A percentile compares a stretch with the other conserved stretches of the same genome.
Evolutionary conservation across 2,797 vertebrate species (phyloP).

Genomic region (Sebastes dallii): DNA sequence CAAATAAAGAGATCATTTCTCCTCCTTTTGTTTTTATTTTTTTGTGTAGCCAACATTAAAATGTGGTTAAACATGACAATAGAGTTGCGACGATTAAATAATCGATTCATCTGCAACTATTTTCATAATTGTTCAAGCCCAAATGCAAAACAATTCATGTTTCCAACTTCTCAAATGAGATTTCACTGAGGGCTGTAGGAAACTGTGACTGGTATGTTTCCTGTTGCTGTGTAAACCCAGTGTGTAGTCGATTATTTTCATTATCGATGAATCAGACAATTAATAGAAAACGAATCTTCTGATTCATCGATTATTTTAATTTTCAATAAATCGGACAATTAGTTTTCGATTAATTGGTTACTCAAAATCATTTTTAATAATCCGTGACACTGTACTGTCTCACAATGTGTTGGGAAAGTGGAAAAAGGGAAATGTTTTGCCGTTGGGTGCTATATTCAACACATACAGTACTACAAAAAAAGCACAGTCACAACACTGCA

Average conservation of each 20-base stretch:
- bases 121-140: background rate
- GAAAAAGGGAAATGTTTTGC: background rate
- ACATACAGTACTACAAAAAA: background rate
- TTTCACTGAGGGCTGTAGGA: background rate
- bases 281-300: rapidly evolving
- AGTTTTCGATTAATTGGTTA: background rate
- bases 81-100: background rate
- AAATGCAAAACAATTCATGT: background rate
- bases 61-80: constrained; percentile 8
- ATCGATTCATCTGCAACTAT: background rate
- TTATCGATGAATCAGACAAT: background rate
- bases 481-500: background rate
- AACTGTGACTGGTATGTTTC: background rate
- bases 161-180: background rate
- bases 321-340: background rate
- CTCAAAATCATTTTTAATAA: background rate
- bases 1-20: constrained; percentile 51
- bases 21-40: constrained; percentile 33
- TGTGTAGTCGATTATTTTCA: background rate
- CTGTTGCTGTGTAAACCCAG: too few relatives aligned
- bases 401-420: background rate
- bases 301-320: background rate
- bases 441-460: background rate
- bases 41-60: constrained; percentile 36
- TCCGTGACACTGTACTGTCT: background rate